Evolutionary conservation across 2,888 invertebrate genomes (phyloP).

Genomic region (Conus canariensis): DNA sequence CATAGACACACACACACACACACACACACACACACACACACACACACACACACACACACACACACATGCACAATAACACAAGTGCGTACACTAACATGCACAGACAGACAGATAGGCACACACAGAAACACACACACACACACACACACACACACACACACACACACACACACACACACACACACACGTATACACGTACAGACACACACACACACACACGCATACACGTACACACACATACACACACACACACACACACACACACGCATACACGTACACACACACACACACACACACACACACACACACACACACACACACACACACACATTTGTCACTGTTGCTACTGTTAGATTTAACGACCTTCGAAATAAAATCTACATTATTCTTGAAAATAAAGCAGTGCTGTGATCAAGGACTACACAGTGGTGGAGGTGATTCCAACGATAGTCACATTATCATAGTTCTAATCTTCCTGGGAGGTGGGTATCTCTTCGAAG

Average conservation of each 20-base stretch:
- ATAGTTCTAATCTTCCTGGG: too few relatives aligned
- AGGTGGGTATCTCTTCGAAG: too few relatives aligned
- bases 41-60: neutral
- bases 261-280: neutral
- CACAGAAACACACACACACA: neutral
- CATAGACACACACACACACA: neutral
- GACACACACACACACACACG: neutral
- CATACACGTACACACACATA: neutral
- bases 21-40: neutral
- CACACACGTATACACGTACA: neutral
- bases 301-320: neutral
- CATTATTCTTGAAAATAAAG: too few relatives aligned
- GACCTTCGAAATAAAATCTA: too few relatives aligned
- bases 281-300: slow-evolving; percentile 9
- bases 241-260: neutral
- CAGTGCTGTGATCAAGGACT: too few relatives aligned
- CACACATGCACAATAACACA: neutral
- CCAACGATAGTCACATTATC: too few relatives aligned
- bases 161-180: neutral
- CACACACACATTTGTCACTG: neutral
- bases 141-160: neutral
- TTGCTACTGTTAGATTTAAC: too few relatives aligned
- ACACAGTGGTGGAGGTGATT: too few relatives aligned
- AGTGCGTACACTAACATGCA: neutral
- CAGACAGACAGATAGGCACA: neutral